Conservation (phyloP, 2,888 invertebrate species). For the Cyclophora punctaria region DNA sequence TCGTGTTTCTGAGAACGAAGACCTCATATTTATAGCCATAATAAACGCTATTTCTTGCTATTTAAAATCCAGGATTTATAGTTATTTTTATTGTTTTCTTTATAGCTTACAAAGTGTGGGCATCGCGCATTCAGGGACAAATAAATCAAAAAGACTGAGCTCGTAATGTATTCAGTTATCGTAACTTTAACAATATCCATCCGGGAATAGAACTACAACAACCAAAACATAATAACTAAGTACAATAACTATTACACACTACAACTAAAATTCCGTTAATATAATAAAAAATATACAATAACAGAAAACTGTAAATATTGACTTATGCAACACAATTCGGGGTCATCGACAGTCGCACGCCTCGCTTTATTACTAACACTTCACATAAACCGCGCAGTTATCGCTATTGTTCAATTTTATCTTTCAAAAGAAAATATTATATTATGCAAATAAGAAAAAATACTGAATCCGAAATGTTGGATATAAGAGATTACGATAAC, state of each 20-base stretch:
- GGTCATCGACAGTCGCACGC: slow-evolving; percentile 19
- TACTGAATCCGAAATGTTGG: no score
- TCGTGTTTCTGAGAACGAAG: slow-evolving; percentile 31
- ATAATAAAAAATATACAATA: no score
- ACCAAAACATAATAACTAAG: no score
- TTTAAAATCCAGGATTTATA: slow-evolving; percentile 11
- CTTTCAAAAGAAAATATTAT: neutral
- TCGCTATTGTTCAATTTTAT: neutral
- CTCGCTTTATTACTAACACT: neutral
- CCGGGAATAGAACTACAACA: no score
- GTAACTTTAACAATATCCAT: no score
- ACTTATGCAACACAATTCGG: slow-evolving; percentile 7
- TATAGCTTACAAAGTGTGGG: neutral
- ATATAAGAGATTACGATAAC: no score
- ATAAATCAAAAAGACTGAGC: no score
- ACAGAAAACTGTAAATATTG: neutral
- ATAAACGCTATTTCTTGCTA: no score
- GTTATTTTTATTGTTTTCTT: slow-evolving; percentile 5
- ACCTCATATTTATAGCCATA: slow-evolving; percentile 31
- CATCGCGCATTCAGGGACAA: slow-evolving; percentile 11
- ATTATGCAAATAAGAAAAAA: neutral
- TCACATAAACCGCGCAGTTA: neutral
- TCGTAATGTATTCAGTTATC: no score
- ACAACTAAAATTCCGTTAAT: no score
- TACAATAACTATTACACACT: no score